Evolutionary conservation across 2,888 invertebrate species (phyloP), one percentile per base, ranked within the genome.

Genomic region (Onthophagus sagittarius): DNA sequence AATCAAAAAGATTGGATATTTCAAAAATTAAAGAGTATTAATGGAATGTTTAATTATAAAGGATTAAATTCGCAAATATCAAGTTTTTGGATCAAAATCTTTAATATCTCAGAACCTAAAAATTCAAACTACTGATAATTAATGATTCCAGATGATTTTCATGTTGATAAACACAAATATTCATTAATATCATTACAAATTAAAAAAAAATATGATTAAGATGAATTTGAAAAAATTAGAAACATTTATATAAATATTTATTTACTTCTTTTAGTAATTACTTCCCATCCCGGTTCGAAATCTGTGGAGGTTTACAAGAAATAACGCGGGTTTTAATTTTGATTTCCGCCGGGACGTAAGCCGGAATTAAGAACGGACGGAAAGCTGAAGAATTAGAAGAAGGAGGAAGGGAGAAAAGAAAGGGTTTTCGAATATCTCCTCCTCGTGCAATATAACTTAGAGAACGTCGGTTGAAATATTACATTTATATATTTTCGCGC

Each of bases 321-420:
- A 23, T 23, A 23, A 53, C 39, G 9, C 9, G 39, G 84, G 67
- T 84, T 85, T 85, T 85, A 85, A 85, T 85, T 84, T 83, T 85
- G 84, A 85, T 85, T 85, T 85, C 85, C 84, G 82, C 82, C 82
- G 85, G 84, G 85, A 82, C 83, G 83, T 82, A 80, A 79, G 67
- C 31, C 80, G 79, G 84, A 84, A 84, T 84, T 84, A 84, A 85
- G 83, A 81, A 81, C 81, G 83, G 81, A 83, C 84, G 81, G 84
- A 84, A 84, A 84, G 23, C 23, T 23, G 23, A 23, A 23, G 23
- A 23, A 23, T 23, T 23, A 23, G 23, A 23, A 23, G 23, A 23
- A 23, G 23, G 23, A 23, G 23, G 3, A 23, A 23, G 23, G 39
- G 11, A 53, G 39, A 53, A 53, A 11, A 53, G 39, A 53, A 53